These are phyloP conservation scores for Pseudonaja textilis DNA, from an alignment of 2,113 vertebrate species.

Conservation along the genomic window DNA sequence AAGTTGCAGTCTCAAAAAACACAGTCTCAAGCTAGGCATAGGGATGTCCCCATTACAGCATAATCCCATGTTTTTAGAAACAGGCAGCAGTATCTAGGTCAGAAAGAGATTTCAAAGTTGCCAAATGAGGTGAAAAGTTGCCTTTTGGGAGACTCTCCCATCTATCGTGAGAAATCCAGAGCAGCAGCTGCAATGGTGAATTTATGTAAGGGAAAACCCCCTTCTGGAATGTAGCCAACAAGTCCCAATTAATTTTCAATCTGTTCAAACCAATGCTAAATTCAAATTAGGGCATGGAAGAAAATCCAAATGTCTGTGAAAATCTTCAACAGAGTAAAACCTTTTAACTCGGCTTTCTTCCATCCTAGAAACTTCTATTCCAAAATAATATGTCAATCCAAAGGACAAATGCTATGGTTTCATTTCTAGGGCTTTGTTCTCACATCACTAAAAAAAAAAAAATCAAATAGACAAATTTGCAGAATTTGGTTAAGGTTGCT, in stretches of 20 bases:
- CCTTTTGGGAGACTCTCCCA: neutral
- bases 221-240: neutral
- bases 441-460: neutral
- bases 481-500: neutral
- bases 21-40: neutral
- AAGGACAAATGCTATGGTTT: neutral
- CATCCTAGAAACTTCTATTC: neutral
- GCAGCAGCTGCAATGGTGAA: neutral
- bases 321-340: neutral
- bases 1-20: neutral
- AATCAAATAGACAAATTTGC: neutral
- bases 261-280: neutral
- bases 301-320: neutral
- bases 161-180: neutral
- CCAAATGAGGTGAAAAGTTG: slow-evolving; percentile 17
- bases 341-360: neutral
- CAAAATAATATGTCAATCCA: neutral
- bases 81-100: neutral
- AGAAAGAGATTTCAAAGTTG: neutral
- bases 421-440: neutral
- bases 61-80: neutral
- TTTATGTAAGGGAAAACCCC: neutral
- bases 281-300: neutral
- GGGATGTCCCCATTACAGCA: neutral
- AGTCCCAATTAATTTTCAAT: neutral